Percentiles rank a stretch among this genome's conserved stretches.
Evolutionary conservation across 2,888 invertebrate genomes (phyloP).

Genomic region (Erebia ligea): DNA sequence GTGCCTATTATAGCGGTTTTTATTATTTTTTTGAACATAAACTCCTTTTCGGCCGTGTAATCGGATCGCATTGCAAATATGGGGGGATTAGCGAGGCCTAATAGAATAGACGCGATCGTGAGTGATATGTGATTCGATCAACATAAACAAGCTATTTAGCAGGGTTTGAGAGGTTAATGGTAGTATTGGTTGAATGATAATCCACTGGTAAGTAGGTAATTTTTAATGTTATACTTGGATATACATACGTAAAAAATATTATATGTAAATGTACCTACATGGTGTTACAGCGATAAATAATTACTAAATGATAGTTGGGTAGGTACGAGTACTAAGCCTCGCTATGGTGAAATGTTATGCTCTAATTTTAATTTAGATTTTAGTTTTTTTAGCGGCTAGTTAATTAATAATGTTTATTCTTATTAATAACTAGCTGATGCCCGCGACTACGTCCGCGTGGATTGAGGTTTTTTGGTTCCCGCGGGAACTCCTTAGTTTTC

Average conservation of each 20-base stretch:
- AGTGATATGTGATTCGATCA: slow-evolving; percentile 72
- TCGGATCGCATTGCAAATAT: slow-evolving; percentile 62
- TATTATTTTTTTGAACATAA: slow-evolving; percentile 55
- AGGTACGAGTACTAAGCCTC: too few relatives aligned
- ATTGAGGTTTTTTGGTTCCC: too few relatives aligned
- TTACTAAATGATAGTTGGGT: too few relatives aligned
- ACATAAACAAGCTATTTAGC: slow-evolving; percentile 72
- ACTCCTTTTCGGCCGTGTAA: slow-evolving; percentile 60
- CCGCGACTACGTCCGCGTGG: too few relatives aligned
- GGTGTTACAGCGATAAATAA: too few relatives aligned
- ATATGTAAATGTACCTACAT: too few relatives aligned
- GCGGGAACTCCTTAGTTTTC: too few relatives aligned
- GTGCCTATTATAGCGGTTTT: slow-evolving; percentile 71
- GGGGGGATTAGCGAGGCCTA: slow-evolving; percentile 53
- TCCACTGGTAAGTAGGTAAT: slow-evolving; percentile 18
- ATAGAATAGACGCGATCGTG: slow-evolving; percentile 55
- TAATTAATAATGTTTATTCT: too few relatives aligned
- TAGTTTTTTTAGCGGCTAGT: too few relatives aligned
- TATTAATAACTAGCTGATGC: too few relatives aligned
- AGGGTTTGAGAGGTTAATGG: slow-evolving; percentile 62
- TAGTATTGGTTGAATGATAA: slow-evolving; percentile 49
- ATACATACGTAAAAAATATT: background rate
- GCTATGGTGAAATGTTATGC: too few relatives aligned
- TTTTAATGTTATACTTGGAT: background rate
- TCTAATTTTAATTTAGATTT: too few relatives aligned